Evolutionary conservation across 2,888 invertebrate genomes (phyloP).

Genomic region (Heteromyza rotundicornis): DNA sequence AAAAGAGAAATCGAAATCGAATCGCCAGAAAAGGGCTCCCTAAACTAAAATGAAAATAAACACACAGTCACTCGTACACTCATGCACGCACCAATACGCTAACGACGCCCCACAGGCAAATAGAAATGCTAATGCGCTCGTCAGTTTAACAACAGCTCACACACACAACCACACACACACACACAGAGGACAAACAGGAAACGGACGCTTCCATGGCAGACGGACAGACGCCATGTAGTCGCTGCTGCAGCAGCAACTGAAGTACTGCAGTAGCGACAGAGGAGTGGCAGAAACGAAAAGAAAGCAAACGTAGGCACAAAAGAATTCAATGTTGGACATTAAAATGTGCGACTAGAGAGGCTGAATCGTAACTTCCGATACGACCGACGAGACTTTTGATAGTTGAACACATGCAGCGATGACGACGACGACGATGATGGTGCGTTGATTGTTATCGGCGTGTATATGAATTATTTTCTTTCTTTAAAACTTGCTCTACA

Average conservation of each 20-base stretch:
- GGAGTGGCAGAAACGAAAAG: too few species aligned
- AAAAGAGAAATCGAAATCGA: background rate
- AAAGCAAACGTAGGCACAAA: too few species aligned
- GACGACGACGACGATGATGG: background rate
- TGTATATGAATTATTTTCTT: too few species aligned
- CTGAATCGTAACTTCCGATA: too few species aligned
- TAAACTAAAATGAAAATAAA: conserved; percentile 21
- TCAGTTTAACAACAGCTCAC: conserved; percentile 37
- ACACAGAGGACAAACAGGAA: conserved; percentile 9
- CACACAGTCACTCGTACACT: conserved; percentile 9
- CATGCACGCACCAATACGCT: background rate
- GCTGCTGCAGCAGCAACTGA: background rate
- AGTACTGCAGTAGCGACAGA: too few species aligned
- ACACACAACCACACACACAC: conserved; percentile 29
- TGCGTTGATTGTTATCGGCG: too few species aligned
- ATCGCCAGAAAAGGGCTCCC: conserved; percentile 19
- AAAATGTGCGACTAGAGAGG: too few species aligned
- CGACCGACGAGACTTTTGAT: too few species aligned
- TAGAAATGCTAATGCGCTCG: background rate
- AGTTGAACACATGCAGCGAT: background rate
- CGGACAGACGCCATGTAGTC: background rate
- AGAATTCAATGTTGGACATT: too few species aligned
- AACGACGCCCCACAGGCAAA: background rate
- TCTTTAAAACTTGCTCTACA: too few species aligned
- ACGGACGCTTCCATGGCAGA: background rate